Evolutionary conservation across 2,113 vertebrate genomes (phyloP).

Genomic region (Tachycineta bicolor): DNA sequence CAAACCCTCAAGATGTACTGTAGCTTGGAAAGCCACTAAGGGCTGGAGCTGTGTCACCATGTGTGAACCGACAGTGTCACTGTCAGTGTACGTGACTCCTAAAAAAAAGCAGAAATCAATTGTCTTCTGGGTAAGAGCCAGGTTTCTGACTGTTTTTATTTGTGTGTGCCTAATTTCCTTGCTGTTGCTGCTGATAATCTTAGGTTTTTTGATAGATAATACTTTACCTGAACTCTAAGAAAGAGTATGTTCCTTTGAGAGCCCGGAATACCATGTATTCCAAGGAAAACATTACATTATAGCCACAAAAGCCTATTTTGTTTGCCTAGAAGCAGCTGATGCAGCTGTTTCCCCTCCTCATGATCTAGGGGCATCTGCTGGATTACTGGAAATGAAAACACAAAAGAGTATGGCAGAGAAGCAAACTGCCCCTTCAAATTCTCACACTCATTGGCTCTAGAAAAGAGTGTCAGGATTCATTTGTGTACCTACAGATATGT

Average conservation of each 20-base stretch:
- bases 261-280: not conserved
- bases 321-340: slow-evolving; percentile 5
- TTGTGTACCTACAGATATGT: not conserved
- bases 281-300: not conserved
- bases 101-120: not conserved
- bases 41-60: not conserved
- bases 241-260: not conserved
- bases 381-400: slow-evolving; percentile 32
- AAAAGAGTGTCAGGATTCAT: slow-evolving; percentile 3
- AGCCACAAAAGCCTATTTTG: not conserved
- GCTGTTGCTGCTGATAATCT: not conserved
- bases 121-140: not conserved
- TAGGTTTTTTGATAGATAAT: not conserved
- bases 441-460: slow-evolving; percentile 14
- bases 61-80: not conserved
- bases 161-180: not conserved
- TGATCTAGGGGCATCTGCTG: slow-evolving; percentile 33
- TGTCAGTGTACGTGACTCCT: not conserved
- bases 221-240: not conserved
- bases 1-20: accelerated
- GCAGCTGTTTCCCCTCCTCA: not conserved
- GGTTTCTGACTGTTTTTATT: not conserved
- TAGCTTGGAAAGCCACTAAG: not conserved
- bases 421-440: not conserved
- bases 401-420: not conserved